Conservation (phyloP, 1,140 invertebrate species). For the Macrobrachium rosenbergii region DNA sequence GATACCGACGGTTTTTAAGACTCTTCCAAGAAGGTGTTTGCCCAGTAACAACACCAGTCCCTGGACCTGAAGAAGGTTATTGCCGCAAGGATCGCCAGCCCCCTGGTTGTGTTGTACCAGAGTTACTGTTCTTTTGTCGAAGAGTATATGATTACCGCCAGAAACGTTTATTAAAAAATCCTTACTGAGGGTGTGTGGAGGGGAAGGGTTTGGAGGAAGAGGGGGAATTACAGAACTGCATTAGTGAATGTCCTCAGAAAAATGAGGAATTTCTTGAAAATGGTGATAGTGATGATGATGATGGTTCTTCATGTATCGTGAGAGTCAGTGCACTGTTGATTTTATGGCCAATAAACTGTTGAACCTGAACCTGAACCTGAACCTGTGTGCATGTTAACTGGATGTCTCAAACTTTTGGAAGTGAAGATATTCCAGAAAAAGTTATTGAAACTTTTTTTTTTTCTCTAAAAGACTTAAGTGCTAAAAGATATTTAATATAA, state of each 20-base stretch:
- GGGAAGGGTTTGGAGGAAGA: slow-evolving; percentile 44
- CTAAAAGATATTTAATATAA: slow-evolving; percentile 48
- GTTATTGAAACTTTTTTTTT: slow-evolving; percentile 42
- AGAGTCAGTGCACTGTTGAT: slow-evolving; percentile 55
- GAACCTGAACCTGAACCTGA: no score
- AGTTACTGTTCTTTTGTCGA: slow-evolving; percentile 93
- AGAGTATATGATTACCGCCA: slow-evolving; percentile 95
- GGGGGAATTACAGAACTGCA: slow-evolving; percentile 11
- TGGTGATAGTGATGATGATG: slow-evolving; percentile 31
- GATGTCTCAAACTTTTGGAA: slow-evolving; percentile 20
- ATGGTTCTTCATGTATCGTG: slow-evolving; percentile 10
- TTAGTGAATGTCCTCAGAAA: neutral
- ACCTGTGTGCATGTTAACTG: no score
- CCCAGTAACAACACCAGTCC: slow-evolving; percentile 75
- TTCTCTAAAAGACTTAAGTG: slow-evolving; percentile 39
- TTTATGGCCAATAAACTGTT: slow-evolving; percentile 60
- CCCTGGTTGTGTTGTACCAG: slow-evolving; percentile 82
- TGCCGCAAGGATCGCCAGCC: slow-evolving; percentile 76
- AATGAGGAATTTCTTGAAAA: slow-evolving; percentile 10
- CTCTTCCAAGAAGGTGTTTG: slow-evolving; percentile 77
- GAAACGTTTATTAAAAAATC: slow-evolving; percentile 74
- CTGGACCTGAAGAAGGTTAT: slow-evolving; percentile 72
- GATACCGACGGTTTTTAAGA: slow-evolving; percentile 77
- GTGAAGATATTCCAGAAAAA: slow-evolving; percentile 49
- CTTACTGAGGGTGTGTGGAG: slow-evolving; percentile 67